Evolutionary conservation across 1,140 invertebrate species (phyloP), one percentile per base, ranked within the genome.

Genomic region (Acromyrmex heyeri): DNA sequence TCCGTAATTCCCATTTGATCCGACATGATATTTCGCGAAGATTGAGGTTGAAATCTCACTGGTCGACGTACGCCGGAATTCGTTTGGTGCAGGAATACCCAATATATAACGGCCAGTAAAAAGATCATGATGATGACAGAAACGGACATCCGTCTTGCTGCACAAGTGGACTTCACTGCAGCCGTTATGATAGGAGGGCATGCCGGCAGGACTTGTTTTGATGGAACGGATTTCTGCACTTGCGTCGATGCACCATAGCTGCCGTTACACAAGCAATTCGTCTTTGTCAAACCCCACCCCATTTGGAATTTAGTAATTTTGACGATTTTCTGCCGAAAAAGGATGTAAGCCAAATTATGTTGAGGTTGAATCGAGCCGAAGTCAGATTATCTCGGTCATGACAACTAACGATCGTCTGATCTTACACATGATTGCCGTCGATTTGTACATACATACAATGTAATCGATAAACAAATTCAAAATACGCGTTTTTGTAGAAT

Each of bases 231-330:
- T 27, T 87, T 18, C 3, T 62, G 12, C 27, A 10, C 27, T 27
- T 61, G 27, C 4, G 21, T 16, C 1, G 73, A 1, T 34, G 24
- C 44, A 64, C 18, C 0, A 1, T 14, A 0, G 21, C 57, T 87
- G 50, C 24, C 61, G 57, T 90, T 90, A 69, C 57, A 87, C 0
- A 50, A 38, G 79, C 88, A 89, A 18, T 30, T 6, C 16, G 73
- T 67, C 57, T 27, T 62, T 30, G 38, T 65, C 34, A 48, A 14
- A 24, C 16, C 14, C 79, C 86, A 44, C 44, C 85, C 88, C 88
- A 90, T 90, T 83, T 64, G 50, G 81, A 55, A 69, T 65, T 85
- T 48, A 3, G 64, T n/a, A 90, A 90, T 90, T 90, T 90, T 44
- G 61, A 89, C 24, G 34, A 27, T 88, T 70, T 16, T 8, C 14